Base-by-base conservation (phyloP, 2,888 invertebrate genomes). In the Himalopsyche anomala region DNA sequence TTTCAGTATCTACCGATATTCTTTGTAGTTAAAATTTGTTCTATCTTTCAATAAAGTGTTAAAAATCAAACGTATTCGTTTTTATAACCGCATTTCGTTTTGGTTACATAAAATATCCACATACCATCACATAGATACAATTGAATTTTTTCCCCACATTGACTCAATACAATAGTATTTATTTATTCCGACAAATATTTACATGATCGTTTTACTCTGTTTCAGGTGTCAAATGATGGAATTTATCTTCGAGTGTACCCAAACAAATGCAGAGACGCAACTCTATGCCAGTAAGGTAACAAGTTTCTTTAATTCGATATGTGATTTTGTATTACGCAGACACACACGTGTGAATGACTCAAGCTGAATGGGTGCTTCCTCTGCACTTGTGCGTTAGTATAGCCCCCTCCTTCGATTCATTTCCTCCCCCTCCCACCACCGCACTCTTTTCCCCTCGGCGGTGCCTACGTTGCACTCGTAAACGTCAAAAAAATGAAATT, bases 401-500 rank as follows among this genome's bases (percentile, higher is more conserved):
- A 54, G 45, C 81, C 88, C 81, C 85, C 80, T 85, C 86, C n/a
- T 83, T 74, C 86, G 42, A 54, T 56, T 87, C 84, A 80, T 74
- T 74, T 83, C 86, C 74, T 82, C 80, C 55, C 82, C 85, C 86
- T 85, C 88, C 54, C 85, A 80, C 80, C 69, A 81, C 84, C 80
- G 81, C 85, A 11, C 87, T 54, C 82, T 80, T 45, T 79, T 74
- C 82, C 74, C 28, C 81, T 81, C 82, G 82, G 87, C 84, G 83
- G 81, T 54, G 85, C 79, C 38, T 56, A 84, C 45, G 19, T 81
- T 56, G 74, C 69, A 84, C 81, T 85, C 87, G 87, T 88, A 88
- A 88, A 88, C 85, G 87, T 87, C 88, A 87, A 84, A 88, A 45
- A 86, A 85, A 55, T 56, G 82, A 86, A 87, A 86, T 87, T 87